These are phyloP conservation scores for Coluber constrictor DNA, from an alignment of 2,797 vertebrate species.

Conservation along the genomic window DNA sequence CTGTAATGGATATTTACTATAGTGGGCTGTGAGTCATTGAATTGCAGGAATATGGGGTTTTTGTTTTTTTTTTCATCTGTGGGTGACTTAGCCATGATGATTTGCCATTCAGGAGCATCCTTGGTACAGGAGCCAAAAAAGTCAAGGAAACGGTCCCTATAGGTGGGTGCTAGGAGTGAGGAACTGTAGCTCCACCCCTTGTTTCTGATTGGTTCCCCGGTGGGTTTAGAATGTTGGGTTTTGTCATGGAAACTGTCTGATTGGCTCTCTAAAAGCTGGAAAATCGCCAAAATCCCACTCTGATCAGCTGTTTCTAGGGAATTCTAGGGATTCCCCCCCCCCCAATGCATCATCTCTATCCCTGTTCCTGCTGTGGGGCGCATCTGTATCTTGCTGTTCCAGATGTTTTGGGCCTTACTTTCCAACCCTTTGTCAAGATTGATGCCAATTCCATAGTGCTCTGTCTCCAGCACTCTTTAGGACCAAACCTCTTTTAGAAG, in stretches of 20 bases:
- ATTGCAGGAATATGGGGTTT: not conserved
- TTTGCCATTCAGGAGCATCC: not conserved
- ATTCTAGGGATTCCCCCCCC: not conserved
- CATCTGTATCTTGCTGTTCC: not conserved
- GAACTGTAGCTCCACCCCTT: not conserved
- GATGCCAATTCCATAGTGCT: not conserved
- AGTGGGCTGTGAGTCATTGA: not conserved
- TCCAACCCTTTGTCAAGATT: not conserved
- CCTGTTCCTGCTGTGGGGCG: not conserved
- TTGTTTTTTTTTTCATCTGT: not conserved
- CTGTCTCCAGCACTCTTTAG: not conserved
- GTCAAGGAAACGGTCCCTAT: not conserved
- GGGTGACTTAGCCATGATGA: not conserved
- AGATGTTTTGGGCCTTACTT: not conserved
- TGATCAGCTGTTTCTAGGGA: not conserved
- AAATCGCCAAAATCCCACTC: not conserved
- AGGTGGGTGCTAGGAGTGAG: too few relatives aligned
- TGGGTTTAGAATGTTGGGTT: too few relatives aligned
- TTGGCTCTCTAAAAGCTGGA: not conserved
- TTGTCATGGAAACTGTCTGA: not conserved
- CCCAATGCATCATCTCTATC: not conserved
- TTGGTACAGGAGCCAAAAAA: not conserved
- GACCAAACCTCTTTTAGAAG: not conserved
- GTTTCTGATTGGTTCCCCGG: not conserved
- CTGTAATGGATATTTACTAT: not conserved